Evolutionary conservation across 2,888 invertebrate genomes (phyloP).

Genomic region (Endotricha flammealis): DNA sequence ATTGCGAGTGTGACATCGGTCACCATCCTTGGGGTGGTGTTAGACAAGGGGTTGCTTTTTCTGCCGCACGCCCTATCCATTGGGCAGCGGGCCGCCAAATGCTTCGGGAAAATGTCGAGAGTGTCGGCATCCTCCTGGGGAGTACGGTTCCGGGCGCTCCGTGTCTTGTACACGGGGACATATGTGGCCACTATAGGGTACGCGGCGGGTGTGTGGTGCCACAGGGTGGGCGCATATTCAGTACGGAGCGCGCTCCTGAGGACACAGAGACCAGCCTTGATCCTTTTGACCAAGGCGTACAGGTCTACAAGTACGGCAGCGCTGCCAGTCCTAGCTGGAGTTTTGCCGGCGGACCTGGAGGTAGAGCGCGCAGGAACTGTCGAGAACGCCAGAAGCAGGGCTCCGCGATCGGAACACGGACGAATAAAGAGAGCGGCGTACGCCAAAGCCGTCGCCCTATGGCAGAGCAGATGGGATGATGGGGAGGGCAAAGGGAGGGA

Average conservation of each 20-base stretch:
- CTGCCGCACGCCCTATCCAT: slow-evolving; percentile 11
- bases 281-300: slow-evolving; percentile 22
- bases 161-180: slow-evolving; percentile 20
- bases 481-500: slow-evolving; percentile 25
- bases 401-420: too few relatives aligned
- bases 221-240: not conserved
- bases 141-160: slow-evolving; percentile 14
- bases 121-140: slow-evolving; percentile 22
- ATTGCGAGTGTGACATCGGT: not conserved
- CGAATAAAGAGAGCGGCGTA: too few relatives aligned
- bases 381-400: too few relatives aligned
- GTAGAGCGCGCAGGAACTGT: slow-evolving; percentile 21
- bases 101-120: slow-evolving; percentile 20
- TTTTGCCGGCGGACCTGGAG: slow-evolving; percentile 25
- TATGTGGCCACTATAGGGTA: slow-evolving; percentile 17
- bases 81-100: slow-evolving; percentile 14
- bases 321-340: slow-evolving; percentile 26
- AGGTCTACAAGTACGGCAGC: slow-evolving; percentile 24
- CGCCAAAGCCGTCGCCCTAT: slow-evolving; percentile 13
- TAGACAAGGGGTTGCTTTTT: not conserved
- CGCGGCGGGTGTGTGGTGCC: slow-evolving; percentile 22
- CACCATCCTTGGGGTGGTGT: not conserved
- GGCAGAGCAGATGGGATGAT: slow-evolving; percentile 23
- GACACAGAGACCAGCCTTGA: slow-evolving; percentile 18
- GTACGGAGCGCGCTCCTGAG: slow-evolving; percentile 19